These are phyloP conservation scores for Phylloscopus trochilus DNA, from an alignment of 2,113 vertebrate genomes.

Conservation along the genomic window DNA sequence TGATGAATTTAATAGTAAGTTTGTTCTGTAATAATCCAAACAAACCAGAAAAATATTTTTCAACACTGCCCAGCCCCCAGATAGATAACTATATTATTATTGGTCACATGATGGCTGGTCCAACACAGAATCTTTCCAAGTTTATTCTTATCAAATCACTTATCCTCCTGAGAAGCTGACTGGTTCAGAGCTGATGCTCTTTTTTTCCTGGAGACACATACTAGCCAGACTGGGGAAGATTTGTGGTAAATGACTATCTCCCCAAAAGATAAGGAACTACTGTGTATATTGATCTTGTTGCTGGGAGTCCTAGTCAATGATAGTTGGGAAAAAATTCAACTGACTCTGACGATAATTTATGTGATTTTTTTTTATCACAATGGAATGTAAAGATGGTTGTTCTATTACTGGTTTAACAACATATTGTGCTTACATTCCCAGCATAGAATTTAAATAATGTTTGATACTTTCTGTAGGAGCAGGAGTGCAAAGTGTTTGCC, in stretches of 20 bases:
- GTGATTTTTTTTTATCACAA: not conserved
- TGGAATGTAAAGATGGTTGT: not conserved
- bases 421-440: not conserved
- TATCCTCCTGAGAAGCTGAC: not conserved
- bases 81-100: not conserved
- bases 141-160: not conserved
- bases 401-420: not conserved
- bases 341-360: not conserved
- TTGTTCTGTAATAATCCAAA: not conserved
- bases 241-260: not conserved
- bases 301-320: not conserved
- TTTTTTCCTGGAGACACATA: not conserved
- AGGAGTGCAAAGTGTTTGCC: not conserved
- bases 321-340: not conserved
- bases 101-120: not conserved
- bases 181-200: not conserved
- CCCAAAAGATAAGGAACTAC: not conserved
- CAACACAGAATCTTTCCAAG: not conserved
- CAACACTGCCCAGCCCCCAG: rapidly evolving
- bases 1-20: not conserved
- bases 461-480: not conserved
- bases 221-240: not conserved
- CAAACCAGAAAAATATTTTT: not conserved
- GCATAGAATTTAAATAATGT: not conserved
- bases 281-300: not conserved